Base-by-base conservation (phyloP, 2,113 vertebrate species). In the Dromas ardeola region DNA sequence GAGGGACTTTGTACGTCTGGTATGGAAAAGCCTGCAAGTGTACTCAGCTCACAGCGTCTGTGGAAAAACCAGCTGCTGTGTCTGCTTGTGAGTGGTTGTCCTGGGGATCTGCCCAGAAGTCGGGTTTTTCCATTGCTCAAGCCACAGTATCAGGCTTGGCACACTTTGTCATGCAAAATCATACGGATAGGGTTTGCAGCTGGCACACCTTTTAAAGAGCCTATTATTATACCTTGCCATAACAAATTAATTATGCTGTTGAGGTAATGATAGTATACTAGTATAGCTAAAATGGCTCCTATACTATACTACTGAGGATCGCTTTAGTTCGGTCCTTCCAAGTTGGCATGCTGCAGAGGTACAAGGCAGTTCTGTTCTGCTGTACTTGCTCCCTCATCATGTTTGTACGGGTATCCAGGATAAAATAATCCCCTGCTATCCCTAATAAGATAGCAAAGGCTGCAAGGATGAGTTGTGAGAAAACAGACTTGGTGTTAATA, bases 51-150 rank as follows among this genome's bases (percentile, higher is more conserved):
- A 13, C 6, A 1, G 32, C 0, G 0, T 62, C 58, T 69, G 53
- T 86, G 88, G 83, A 94, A 95, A 92, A 96, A 86, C 3, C 77
- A 70, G 55, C 77, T 84, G 63, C 86, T 74, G 12, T 77, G 73
- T 79, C 85, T 95, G 74, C 58, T 36, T 63, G 25, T 30, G 38
- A 80, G 49, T 56, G 66, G 40, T 86, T 72, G 43, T 80, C 76
- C 72, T 86, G 79, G 71, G 62, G 76, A 71, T 61, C 91, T 92
- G 93, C 86, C 88, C 2, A 0, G 67, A 96, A 92, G 58, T 42
- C 49, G 49, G 32, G 1, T 65, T 88, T 82, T 96, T 34, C 50
- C 73, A 86, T 52, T 76, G 29, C 50, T 63, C 6, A 3, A 63
- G 55, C 47, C 47, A 50, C 21, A 73, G 47, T 42, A 22, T 84